Evolutionary conservation across 2,113 vertebrate species (phyloP), one percentile per base, ranked within the genome.

Genomic region (Cettia cetti): DNA sequence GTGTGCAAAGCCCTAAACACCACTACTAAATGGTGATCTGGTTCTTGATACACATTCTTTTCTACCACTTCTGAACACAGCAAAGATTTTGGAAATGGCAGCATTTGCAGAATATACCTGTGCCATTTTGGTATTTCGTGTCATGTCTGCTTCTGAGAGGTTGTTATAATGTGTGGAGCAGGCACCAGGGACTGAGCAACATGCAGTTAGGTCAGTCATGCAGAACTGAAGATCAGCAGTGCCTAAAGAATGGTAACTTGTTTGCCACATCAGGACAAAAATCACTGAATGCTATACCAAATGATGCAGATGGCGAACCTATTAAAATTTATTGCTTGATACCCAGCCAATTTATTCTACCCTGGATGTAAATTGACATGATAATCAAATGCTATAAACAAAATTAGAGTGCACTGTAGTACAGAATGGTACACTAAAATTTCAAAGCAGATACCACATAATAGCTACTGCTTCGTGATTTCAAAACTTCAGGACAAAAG

Each of bases 271-370:
- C 42, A 83, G 72, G 82, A 95, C 78, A 92, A 91, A 95, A 91
- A 66, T 42, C 87, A 93, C 35, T 21, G 44, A 92, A 63, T 77
- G 31, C 63, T 45, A 22, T 27, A 92, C 20, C 82, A 93, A 94
- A 89, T 61, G 82, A 90, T 77, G 87, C 96, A 97, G 94, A 96
- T 95, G 71, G 85, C 37, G 64, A 95, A 88, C 69, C 60, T 78
- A 90, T 92, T 93, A 79, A 71, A 69, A 78, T 65, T 31, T 93
- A 75, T 68, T 94, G 66, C 69, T 82, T 80, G 59, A 84, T 66
- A 81, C 49, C n/a, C 53, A 86, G 61, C 68, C 90, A 91, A 57
- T 57, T 77, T 86, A 60, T 89, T 95, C 91, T 20, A 85, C 71
- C 49, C 70, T 86, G 70, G 72, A 72, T 69, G 39, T 83, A 97